Percentiles rank a stretch among this genome's conserved stretches.
Evolutionary conservation across 2,797 vertebrate species (phyloP).

Genomic region (Sebastes itinus): DNA sequence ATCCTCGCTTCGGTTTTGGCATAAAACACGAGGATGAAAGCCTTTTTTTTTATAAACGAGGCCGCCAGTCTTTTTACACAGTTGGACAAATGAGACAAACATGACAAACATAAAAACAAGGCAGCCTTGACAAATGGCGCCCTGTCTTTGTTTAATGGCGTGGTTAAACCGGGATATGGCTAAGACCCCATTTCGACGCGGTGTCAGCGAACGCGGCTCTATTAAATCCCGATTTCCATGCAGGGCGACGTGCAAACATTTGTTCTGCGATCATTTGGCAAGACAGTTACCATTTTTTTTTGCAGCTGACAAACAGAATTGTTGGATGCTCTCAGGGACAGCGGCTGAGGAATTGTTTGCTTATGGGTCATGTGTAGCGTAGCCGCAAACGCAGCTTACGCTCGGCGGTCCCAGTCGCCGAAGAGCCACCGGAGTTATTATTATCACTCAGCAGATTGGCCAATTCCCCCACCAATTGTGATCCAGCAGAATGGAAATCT

Average conservation of each 20-base stretch:
- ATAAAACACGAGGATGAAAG: not conserved
- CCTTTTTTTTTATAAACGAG: constrained; percentile 21
- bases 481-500: constrained; percentile 66
- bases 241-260: constrained; percentile 42
- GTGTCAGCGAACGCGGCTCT: constrained; percentile 23
- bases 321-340: not conserved
- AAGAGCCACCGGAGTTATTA: constrained; percentile 49
- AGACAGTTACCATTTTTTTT: constrained; percentile 24
- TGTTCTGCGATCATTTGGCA: constrained; percentile 40
- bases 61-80: constrained; percentile 10
- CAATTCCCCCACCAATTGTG: constrained; percentile 57
- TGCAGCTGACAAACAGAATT: constrained; percentile 22
- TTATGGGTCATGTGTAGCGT: not conserved
- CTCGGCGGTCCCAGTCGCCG: constrained; percentile 11
- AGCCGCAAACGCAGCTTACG: not conserved
- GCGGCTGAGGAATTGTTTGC: constrained; percentile 26
- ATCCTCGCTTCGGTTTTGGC: not conserved
- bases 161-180: constrained; percentile 40
- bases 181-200: constrained; percentile 13
- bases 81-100: constrained; percentile 47
- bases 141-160: constrained; percentile 54
- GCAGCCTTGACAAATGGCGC: constrained; percentile 55
- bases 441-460: constrained; percentile 66
- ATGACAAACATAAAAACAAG: constrained; percentile 49
- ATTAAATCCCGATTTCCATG: constrained; percentile 47